Evolutionary conservation across 1,140 invertebrate species (phyloP), one percentile per base, ranked within the genome.

Genomic region (Solen grandis): DNA sequence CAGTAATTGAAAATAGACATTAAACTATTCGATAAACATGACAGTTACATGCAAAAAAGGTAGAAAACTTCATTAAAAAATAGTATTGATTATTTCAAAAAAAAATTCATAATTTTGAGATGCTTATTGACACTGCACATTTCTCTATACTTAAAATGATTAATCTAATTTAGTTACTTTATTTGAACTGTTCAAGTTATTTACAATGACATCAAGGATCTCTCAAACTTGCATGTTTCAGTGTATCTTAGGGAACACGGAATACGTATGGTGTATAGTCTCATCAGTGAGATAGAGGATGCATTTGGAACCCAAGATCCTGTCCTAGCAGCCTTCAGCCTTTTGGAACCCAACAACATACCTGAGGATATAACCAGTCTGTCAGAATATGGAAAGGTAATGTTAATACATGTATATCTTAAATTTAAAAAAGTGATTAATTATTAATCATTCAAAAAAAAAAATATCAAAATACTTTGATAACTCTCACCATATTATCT

Each of bases 201-300:
- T 22, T 2, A 60, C 16, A 60, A 16, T 60, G 35, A n/a, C n/a
- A n/a, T n/a, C n/a, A n/a, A n/a, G n/a, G n/a, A 4, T 19, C 4
- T 31, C 3, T 60, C 13, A 60, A 60, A 27, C 2, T 60, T 4
- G 5, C 16, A 27, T 50, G 8, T 50, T 33, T 5, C 31, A 65
- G 60, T 16, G 4, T 65, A 31, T 65, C 33, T 65, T 16, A 5
- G 22, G 13, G 10, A 5, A 13, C 22, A 65, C 36, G 70, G 70
- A 14, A 38, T 57, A 22, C 70, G 52, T 8, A n/a, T 73, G 19
- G 33, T 73, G 5, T 65, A 59, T 35, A 36, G 27, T 33, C 52
- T 73, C 3, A 38, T 73, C 5, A 13, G n/a, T 4, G 70, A 73
- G 70, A 59, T 73, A 16, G 52, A 73, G 27, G 52, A 59, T 73